Evolutionary conservation across 1,140 invertebrate genomes (phyloP).

Genomic region (Diachasma alloeum): DNA sequence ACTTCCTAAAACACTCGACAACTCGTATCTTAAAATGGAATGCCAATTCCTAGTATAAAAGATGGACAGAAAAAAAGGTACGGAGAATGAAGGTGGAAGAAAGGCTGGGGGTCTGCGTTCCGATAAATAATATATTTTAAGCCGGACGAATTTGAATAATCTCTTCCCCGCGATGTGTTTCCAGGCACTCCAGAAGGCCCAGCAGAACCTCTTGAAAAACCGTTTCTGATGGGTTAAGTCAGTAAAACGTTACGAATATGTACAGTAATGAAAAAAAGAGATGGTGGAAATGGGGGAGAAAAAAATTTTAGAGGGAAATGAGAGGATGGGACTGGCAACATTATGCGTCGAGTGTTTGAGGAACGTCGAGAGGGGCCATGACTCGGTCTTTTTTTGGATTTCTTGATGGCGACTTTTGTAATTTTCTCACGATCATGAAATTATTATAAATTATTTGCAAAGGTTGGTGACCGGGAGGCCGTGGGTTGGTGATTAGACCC

Average conservation of each 20-base stretch:
- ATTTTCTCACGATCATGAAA: background rate
- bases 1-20: background rate
- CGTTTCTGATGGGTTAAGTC: constrained; percentile 1
- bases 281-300: constrained; percentile 1
- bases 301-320: background rate
- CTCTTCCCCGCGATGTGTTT: background rate
- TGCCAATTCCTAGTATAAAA: background rate
- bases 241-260: constrained; percentile 6
- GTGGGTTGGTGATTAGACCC: too few species aligned
- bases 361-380: constrained; percentile 31
- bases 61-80: background rate
- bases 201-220: background rate
- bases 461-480: background rate
- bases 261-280: background rate
- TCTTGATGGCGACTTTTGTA: background rate
- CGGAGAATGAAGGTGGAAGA: background rate
- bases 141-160: constrained; percentile 5
- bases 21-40: background rate
- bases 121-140: constrained; percentile 1
- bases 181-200: constrained; percentile 7
- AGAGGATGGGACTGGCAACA: constrained; percentile 30
- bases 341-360: constrained; percentile 55
- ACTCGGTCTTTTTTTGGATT: background rate
- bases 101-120: background rate
- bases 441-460: background rate